A percentile compares a stretch with the other conserved stretches of the same genome.
Conservation (phyloP, 2,113 vertebrate species). For the Eudyptes chrysolophus region DNA sequence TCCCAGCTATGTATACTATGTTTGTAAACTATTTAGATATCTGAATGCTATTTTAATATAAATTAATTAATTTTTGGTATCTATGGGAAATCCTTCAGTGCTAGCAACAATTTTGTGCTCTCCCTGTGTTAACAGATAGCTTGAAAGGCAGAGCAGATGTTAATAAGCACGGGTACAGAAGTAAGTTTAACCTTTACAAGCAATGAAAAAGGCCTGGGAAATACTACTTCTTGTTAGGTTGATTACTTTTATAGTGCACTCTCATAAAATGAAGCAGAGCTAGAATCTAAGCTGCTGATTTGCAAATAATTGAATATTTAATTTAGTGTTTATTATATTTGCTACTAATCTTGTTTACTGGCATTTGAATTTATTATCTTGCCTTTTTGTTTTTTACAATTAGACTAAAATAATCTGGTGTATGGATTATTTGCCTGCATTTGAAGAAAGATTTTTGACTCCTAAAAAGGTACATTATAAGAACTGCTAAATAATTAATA, state of each 20-base stretch:
- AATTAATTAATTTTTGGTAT: not conserved
- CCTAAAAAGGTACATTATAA: not conserved
- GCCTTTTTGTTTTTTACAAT: not conserved
- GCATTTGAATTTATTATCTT: not conserved
- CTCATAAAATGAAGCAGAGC: not conserved
- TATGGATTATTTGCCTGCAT: not conserved
- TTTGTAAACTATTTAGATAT: not conserved
- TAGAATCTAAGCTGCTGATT: not conserved
- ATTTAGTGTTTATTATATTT: not conserved
- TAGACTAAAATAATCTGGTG: not conserved
- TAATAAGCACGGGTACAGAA: not conserved
- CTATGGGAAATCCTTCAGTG: not conserved
- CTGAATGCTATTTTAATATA: not conserved
- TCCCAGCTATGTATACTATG: not conserved
- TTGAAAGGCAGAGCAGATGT: not conserved
- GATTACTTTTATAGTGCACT: not conserved
- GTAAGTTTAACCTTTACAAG: not conserved
- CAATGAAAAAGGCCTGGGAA: not conserved
- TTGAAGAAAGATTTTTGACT: not conserved
- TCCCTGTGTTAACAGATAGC: not conserved
- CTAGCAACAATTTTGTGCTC: not conserved
- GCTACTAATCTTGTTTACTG: not conserved
- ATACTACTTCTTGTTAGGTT: not conserved
- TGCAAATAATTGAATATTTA: not conserved
- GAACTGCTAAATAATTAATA: not conserved